Base-by-base conservation (phyloP, 1,140 invertebrate species). In the Sarcophaga peregrina region DNA sequence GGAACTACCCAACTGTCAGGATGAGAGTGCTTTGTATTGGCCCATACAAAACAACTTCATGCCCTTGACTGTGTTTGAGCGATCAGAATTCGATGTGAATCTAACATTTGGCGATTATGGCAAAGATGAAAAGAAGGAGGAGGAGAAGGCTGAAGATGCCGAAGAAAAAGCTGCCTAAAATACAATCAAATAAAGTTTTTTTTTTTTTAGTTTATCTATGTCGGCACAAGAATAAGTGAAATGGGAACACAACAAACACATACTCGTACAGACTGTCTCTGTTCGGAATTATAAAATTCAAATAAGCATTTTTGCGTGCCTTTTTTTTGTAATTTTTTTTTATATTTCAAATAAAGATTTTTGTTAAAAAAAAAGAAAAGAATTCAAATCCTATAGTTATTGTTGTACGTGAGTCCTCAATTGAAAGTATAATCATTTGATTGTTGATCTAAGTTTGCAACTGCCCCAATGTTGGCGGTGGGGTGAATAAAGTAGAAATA, bases 1-100 rank as follows among this genome's bases (percentile, higher is more conserved):
- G 0, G 45, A 72, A 5, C 81, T 85, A 54, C 88, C 88, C 0
- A 83, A 81, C 2, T 10, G 46, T 0, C 83, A 82, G 11, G 88
- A 89, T 58, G 86, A 88, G 15, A 86, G 89, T 0, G 78, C 86
- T 0, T 45, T 84, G 13, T 86, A 83, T 82, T 89, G 88, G 88
- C 88, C 88, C 46, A 85, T 88, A 20, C 84, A 84, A 78, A 86
- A 86, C 17, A 88, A 87, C 20, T 89, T 87, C 68, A 83, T 85
- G 0, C 88, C 88, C 8, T 73, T 86, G 3, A 75, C 87, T 6
- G 86, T 89, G 20, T 89, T 89, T 82, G 76, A 82, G 8, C 86
- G 87, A 46, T 85, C 86, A 3, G 84, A 85, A 0, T 89, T 82
- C 25, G 88, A 89, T 80, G 88, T 89, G 0, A 89, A 89, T 68